These are phyloP conservation scores for Lasius fuliginosus DNA, from an alignment of 2,888 invertebrate genomes.

Conservation along the genomic window DNA sequence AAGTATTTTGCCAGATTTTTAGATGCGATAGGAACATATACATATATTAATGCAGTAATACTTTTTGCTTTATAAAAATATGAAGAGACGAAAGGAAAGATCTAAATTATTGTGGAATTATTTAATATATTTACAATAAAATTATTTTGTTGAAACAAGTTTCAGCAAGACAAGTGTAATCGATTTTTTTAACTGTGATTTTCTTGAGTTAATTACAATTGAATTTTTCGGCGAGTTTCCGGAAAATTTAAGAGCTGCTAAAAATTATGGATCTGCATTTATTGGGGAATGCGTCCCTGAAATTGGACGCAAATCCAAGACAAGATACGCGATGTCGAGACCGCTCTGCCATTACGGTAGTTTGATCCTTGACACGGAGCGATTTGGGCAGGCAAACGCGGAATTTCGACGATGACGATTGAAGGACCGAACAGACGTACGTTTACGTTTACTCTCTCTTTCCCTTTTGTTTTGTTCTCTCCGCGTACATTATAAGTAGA, in stretches of 20 bases:
- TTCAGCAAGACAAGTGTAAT: neutral
- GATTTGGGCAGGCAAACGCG: slow-evolving; percentile 48
- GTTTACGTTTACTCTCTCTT: slow-evolving; percentile 44
- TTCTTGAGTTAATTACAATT: neutral
- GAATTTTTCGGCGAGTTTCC: neutral
- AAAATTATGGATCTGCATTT: neutral
- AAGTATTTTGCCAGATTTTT: neutral
- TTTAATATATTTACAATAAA: neutral
- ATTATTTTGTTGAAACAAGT: neutral
- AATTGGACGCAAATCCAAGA: slow-evolving; percentile 15
- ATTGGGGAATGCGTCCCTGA: slow-evolving; percentile 1
- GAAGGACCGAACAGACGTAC: slow-evolving; percentile 24
- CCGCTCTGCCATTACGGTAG: slow-evolving; percentile 50
- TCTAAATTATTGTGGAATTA: neutral
- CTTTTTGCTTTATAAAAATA: neutral
- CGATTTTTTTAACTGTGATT: neutral
- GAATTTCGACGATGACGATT: slow-evolving; percentile 47
- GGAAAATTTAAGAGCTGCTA: neutral
- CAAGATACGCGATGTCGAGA: slow-evolving; percentile 5
- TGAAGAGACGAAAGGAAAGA: neutral
- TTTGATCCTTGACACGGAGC: slow-evolving; percentile 46
- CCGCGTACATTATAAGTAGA: neutral
- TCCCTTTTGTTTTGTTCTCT: slow-evolving; percentile 35
- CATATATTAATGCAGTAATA: neutral
- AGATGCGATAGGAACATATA: neutral